Base-by-base conservation (phyloP, 2,888 invertebrate genomes). In the Acheta domesticus region DNA sequence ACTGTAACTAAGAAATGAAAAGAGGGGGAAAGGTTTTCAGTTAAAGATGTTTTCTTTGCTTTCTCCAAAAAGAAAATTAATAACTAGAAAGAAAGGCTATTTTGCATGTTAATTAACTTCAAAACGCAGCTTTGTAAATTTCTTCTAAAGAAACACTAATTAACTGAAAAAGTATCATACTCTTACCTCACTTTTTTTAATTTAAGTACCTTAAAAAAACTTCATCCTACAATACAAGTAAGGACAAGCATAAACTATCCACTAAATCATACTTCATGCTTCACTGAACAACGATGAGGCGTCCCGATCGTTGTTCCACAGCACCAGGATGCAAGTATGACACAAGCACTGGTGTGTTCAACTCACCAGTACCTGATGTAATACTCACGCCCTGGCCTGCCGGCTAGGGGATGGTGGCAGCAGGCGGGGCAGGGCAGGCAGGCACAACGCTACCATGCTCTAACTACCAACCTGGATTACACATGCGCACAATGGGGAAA, bases 351-450 rank as follows among this genome's bases (percentile, higher is more conserved):
- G 96, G 92, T 87, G 85, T 86, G 85, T 85, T 85, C 77, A 85
- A 83, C 82, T 83, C 89, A 94, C 96, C 97, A 97, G 97, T 97
- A 97, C 97, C 97, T 97, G 96, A 97, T 96, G 96, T 96, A 97
- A 97, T 97, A 97, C 97, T 97, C 97, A 95, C 90, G 91, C 89
- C 90, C 92, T 90, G 90, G 89, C 89, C 80, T 76, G 76, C 79
- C 75, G 76, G 78, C 74, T 21, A 76, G 80, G 79, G 82, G 79
- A 76, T 80, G 75, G 75, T 78, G 75, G 77, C 80, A 76, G 48
- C 76, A 76, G 16, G 20, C 62, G n/a, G 62, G 62, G 16, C n/a
- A 62, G 62, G 62, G 16, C n/a, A 62, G 62, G 62, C 62, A 19
- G 62, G 62, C n/a, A 62, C 36, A 36, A 36, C 8, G 36, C 36